Evolutionary conservation across 2,113 vertebrate species (phyloP).

Genomic region (Heterotis niloticus): DNA sequence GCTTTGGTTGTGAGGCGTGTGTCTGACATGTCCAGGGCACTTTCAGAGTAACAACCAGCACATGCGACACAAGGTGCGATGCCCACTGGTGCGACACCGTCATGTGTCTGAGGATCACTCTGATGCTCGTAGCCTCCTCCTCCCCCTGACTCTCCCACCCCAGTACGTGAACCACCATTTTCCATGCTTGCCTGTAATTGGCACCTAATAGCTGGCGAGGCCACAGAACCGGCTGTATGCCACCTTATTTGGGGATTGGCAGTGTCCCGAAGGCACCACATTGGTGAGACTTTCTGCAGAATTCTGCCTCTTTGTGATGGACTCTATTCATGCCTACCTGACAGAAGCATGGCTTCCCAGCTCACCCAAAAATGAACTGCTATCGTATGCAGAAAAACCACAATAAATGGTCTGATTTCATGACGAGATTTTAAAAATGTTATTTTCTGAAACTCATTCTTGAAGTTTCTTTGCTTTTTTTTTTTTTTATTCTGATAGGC

Average conservation of each 20-base stretch:
- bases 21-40: conserved; percentile 22
- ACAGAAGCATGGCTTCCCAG: background rate
- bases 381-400: background rate
- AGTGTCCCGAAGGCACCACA: conserved; percentile 89
- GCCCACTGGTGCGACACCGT: conserved; percentile 7
- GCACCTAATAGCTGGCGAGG: conserved; percentile 88
- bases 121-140: conserved; percentile 49
- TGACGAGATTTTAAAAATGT: conserved; percentile 8
- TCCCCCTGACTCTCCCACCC: conserved; percentile 53
- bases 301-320: conserved; percentile 31
- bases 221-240: conserved; percentile 83
- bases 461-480: conserved; percentile 37
- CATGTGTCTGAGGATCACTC: conserved; percentile 39
- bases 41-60: conserved; percentile 35
- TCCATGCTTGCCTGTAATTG: conserved; percentile 85
- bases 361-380: background rate
- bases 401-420: background rate
- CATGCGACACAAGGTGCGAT: background rate
- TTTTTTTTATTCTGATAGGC: background rate
- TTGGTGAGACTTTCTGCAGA: conserved; percentile 86
- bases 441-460: conserved; percentile 32
- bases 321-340: conserved; percentile 26
- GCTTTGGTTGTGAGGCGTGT: background rate
- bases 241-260: conserved; percentile 72
- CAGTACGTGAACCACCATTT: conserved; percentile 74